Evolutionary conservation across 2,888 invertebrate species (phyloP).

Genomic region (Apoderus coryli): DNA sequence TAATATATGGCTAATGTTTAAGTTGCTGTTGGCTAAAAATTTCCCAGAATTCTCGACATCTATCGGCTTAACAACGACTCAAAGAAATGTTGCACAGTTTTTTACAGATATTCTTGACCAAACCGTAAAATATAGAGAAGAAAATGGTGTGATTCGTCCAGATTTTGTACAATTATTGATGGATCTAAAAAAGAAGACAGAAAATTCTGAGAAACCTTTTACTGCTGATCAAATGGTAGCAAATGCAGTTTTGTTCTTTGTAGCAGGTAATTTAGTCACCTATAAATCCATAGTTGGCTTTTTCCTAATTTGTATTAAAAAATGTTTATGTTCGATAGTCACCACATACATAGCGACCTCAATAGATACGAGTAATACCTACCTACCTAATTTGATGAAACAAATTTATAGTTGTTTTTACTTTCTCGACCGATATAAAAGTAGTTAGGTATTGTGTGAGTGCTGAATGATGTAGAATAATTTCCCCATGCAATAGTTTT

Average conservation of each 20-base stretch:
- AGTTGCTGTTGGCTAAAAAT: neutral
- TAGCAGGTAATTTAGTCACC: slow-evolving; percentile 4
- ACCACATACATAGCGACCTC: too few relatives aligned
- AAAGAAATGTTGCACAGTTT: neutral
- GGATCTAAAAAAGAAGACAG: slow-evolving; percentile 14
- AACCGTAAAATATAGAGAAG: slow-evolving; percentile 15
- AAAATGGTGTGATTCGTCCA: slow-evolving; percentile 14
- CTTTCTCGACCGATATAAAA: too few relatives aligned
- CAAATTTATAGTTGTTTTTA: too few relatives aligned
- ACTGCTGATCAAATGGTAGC: slow-evolving; percentile 17
- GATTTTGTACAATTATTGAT: slow-evolving; percentile 19
- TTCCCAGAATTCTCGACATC: slow-evolving; percentile 7
- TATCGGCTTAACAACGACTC: slow-evolving; percentile 1
- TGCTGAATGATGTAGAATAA: too few relatives aligned
- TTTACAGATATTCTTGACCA: slow-evolving; percentile 8
- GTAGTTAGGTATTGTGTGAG: too few relatives aligned
- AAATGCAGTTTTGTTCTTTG: slow-evolving; percentile 12
- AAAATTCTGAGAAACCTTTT: slow-evolving; percentile 12
- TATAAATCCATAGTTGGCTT: too few relatives aligned
- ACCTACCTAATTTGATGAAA: too few relatives aligned
- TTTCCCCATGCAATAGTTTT: too few relatives aligned
- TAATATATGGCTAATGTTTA: neutral
- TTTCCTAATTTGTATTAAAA: too few relatives aligned
- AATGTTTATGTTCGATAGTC: too few relatives aligned
- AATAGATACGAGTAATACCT: too few relatives aligned